Evolutionary conservation across 2,888 invertebrate genomes (phyloP), one percentile per base, ranked within the genome.

Genomic region (Philereme vetulata): DNA sequence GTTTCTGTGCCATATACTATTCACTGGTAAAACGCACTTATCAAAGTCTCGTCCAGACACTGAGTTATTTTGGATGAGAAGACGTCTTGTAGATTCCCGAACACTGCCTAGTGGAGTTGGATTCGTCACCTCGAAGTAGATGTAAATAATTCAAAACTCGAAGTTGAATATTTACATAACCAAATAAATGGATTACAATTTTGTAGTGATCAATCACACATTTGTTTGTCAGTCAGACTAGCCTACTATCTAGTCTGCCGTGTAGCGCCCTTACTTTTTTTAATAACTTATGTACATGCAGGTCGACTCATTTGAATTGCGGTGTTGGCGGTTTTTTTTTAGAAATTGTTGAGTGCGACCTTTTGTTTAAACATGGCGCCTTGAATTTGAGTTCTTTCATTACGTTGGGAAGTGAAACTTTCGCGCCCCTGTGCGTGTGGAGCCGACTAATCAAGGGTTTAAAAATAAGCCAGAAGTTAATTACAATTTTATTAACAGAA

Each of bases 241-340:
- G 55, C 51, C 10, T 33, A 45, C 21, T 34, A n/a, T n/a, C 34
- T 44, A 45, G 21, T 44, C 58, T 33, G 32, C 46, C 40, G 62
- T 62, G 62, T 58, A 58, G 43, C 51, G 55, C 36, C 38, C 86
- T 84, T 84, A 87, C 88, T 88, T 92, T 90, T 88, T 91, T 91
- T 92, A 92, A 91, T 92, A 92, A 90, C 91, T 90, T 90, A 91
- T 90, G 90, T 90, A 87, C 77, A 79, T 78, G 74, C 62, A 71
- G 77, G 78, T 76, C 76, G 74, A 74, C 75, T 74, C 76, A 78
- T 78, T 77, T 77, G 72, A 75, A 77, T 78, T 74, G 76, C 74
- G 67, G 72, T 77, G 77, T 58, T 72, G 74, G 72, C 67, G 79
- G 79, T 80, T 82, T 88, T 84, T 79, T 83, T 81, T 80, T 83